phyloP scores from a whole-genome alignment of 2,797 vertebrate genomes.

The Hippopotamyrus pictus region DNA sequence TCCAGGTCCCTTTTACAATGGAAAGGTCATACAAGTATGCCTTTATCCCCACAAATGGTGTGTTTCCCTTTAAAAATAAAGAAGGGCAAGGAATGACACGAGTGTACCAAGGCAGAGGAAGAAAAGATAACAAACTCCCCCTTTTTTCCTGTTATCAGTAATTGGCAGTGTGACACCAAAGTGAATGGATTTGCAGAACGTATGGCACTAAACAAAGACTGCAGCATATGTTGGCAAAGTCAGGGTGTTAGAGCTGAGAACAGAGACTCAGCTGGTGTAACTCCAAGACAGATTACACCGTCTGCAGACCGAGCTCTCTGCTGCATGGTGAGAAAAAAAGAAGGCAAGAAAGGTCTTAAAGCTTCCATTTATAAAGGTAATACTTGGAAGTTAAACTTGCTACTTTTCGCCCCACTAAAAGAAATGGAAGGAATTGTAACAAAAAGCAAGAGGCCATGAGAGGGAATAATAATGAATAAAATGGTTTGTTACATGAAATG shows the following conservation, averaged over 20 bases:
- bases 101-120: neutral
- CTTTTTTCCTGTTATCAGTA: neutral
- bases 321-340: neutral
- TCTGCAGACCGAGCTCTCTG: neutral
- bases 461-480: neutral
- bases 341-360: neutral
- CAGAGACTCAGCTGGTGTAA: neutral
- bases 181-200: neutral
- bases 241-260: slow-evolving; percentile 4
- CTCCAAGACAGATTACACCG: slow-evolving; percentile 1
- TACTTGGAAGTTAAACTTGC: slow-evolving; percentile 1
- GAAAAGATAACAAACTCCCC: neutral
- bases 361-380: slow-evolving; percentile 13
- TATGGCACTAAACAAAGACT: neutral
- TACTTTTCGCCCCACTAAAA: neutral
- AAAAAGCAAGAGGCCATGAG: neutral
- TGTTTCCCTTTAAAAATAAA: neutral
- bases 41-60: neutral
- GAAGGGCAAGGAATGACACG: neutral
- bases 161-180: slow-evolving; percentile 2
- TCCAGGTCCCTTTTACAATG: neutral
- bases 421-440: neutral
- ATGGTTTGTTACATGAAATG: neutral
- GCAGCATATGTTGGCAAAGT: neutral
- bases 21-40: neutral